A percentile compares a stretch with the other conserved stretches of the same genome.
These are phyloP conservation scores for Drosophila hamatofila DNA, from an alignment of 2,888 invertebrate genomes.

Conservation along the genomic window DNA sequence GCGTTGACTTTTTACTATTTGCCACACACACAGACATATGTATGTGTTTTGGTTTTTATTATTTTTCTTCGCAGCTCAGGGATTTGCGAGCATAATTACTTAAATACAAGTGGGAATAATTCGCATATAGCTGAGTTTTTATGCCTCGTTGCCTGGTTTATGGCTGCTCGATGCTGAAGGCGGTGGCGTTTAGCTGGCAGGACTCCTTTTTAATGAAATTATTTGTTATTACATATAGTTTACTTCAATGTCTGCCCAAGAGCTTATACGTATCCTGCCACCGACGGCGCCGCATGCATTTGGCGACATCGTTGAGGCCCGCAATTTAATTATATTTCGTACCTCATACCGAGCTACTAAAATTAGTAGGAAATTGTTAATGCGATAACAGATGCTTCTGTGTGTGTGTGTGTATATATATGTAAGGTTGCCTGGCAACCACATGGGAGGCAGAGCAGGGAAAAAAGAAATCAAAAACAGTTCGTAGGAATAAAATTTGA, in stretches of 20 bases:
- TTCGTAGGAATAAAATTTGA: constrained; percentile 34
- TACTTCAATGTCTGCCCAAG: constrained; percentile 32
- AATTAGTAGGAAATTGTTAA: constrained; percentile 78
- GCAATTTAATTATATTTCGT: constrained; percentile 74
- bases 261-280: constrained; percentile 39
- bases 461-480: not conserved
- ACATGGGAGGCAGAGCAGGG: not conserved
- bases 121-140: constrained; percentile 47
- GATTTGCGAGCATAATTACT: constrained; percentile 71
- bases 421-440: constrained; percentile 45
- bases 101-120: constrained; percentile 73
- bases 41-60: not conserved
- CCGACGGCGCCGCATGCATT: constrained; percentile 11
- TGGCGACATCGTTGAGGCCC: constrained; percentile 47
- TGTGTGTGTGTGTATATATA: constrained; percentile 15
- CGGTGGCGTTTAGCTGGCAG: constrained; percentile 7
- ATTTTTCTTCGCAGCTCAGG: constrained; percentile 32
- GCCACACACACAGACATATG: constrained; percentile 9
- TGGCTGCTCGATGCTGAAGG: not conserved
- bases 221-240: constrained; percentile 60
- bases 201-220: constrained; percentile 62
- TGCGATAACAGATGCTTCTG: constrained; percentile 64
- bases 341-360: constrained; percentile 32
- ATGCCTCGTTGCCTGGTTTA: constrained; percentile 46
- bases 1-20: constrained; percentile 28